Evolutionary conservation across 2,888 invertebrate genomes (phyloP).

Genomic region (Leptinotarsa rubiginosa): DNA sequence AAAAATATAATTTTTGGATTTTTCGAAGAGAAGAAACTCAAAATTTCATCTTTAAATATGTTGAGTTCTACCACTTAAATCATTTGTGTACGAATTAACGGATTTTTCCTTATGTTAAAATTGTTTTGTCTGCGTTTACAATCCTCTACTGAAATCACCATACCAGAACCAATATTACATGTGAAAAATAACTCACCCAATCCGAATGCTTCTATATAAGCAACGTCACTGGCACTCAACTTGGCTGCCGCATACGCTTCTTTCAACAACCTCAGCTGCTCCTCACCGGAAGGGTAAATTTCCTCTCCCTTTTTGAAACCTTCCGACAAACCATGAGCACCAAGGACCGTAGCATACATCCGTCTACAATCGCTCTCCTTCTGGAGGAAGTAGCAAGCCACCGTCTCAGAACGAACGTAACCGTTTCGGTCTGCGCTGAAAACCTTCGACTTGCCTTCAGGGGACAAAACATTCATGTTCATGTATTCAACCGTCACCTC

Average conservation of each 20-base stretch:
- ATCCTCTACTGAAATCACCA: too few species aligned
- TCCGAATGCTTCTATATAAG: slow-evolving; percentile 89
- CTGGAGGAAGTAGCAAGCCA: slow-evolving; percentile 79
- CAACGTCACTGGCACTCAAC: slow-evolving; percentile 76
- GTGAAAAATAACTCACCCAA: slow-evolving; percentile 68
- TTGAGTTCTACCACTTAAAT: too few species aligned
- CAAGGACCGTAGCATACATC: slow-evolving; percentile 67
- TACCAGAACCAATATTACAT: too few species aligned
- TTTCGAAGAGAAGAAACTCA: too few species aligned
- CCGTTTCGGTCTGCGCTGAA: slow-evolving; percentile 88
- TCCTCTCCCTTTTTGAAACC: slow-evolving; percentile 63
- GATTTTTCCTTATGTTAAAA: too few species aligned
- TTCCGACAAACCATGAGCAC: slow-evolving; percentile 61
- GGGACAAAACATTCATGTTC: slow-evolving; percentile 80
- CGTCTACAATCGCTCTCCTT: slow-evolving; percentile 69
- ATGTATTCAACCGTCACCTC: neutral
- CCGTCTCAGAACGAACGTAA: slow-evolving; percentile 85
- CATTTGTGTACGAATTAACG: too few species aligned
- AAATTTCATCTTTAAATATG: too few species aligned
- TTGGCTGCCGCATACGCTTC: slow-evolving; percentile 78
- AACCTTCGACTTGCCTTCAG: slow-evolving; percentile 88
- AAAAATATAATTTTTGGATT: too few species aligned
- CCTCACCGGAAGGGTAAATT: slow-evolving; percentile 59
- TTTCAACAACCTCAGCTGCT: slow-evolving; percentile 72
- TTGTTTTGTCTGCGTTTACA: too few species aligned